A percentile compares a stretch with the other conserved stretches of the same genome.
phyloP scores from a whole-genome alignment of 2,888 invertebrate species.

The Pelosia muscerda region DNA sequence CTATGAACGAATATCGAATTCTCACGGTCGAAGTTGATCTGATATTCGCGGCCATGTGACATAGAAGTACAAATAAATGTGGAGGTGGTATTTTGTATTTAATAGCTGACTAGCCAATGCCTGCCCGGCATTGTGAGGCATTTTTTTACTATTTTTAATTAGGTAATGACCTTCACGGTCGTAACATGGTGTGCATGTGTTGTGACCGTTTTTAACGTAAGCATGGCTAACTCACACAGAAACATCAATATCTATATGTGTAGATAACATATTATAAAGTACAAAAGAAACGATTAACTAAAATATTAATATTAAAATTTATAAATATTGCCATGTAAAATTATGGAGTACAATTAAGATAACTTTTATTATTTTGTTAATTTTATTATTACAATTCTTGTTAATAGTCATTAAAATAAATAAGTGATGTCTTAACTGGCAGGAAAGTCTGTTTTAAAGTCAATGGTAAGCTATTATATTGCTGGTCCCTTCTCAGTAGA shows the following conservation, averaged over 20 bases:
- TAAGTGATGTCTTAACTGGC: neutral
- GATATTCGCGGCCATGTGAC: conserved; percentile 65
- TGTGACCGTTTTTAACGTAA: neutral
- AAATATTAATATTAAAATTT: neutral
- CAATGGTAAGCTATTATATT: neutral
- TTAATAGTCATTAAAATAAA: neutral
- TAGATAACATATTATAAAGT: too few relatives aligned
- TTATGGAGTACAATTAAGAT: too few relatives aligned
- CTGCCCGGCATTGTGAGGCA: neutral
- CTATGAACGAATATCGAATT: conserved; percentile 64
- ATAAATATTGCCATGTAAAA: too few relatives aligned
- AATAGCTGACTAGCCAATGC: neutral
- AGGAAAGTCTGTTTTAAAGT: neutral
- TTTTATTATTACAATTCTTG: neutral
- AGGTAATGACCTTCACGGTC: neutral
- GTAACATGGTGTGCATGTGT: neutral
- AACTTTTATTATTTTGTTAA: neutral
- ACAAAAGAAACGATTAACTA: neutral
- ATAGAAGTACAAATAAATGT: conserved; percentile 40
- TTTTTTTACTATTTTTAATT: neutral
- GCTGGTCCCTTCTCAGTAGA: too few relatives aligned
- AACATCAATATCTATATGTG: too few relatives aligned
- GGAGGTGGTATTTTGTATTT: conserved; percentile 47
- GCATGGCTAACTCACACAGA: neutral
- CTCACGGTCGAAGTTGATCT: conserved; percentile 73